Percentiles rank a stretch among this genome's conserved stretches.
phyloP scores from a whole-genome alignment of 2,888 invertebrate species.

The Rhingia rostrata region DNA sequence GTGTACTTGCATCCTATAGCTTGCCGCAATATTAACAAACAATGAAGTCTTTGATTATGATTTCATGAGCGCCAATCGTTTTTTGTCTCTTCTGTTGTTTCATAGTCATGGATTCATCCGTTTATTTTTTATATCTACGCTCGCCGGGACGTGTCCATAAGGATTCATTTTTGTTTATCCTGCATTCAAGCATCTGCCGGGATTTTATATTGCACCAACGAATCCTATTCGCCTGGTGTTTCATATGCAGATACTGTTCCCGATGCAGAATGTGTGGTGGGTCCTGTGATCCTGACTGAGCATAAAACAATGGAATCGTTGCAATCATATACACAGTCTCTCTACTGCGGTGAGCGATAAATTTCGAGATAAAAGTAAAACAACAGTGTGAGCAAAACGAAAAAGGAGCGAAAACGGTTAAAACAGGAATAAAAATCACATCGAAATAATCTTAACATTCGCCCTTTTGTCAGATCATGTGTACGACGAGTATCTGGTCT shows the following conservation, averaged over 20 bases:
- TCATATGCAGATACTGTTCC: slow-evolving; percentile 46
- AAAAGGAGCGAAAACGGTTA: background rate
- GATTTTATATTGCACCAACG: slow-evolving; percentile 40
- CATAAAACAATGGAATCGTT: slow-evolving; percentile 48
- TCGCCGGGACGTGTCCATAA: slow-evolving; percentile 24
- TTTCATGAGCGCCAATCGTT: slow-evolving; percentile 42
- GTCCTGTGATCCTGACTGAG: slow-evolving; percentile 8
- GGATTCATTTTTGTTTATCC: slow-evolving; percentile 66
- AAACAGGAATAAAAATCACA: slow-evolving; percentile 46
- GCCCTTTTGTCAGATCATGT: slow-evolving; percentile 55
- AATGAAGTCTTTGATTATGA: slow-evolving; percentile 59
- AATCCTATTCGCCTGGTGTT: slow-evolving; percentile 32
- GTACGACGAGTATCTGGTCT: slow-evolving; percentile 1
- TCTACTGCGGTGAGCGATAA: slow-evolving; percentile 51
- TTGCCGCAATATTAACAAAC: slow-evolving; percentile 44
- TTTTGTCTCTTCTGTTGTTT: background rate
- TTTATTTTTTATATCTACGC: slow-evolving; percentile 16
- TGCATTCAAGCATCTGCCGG: slow-evolving; percentile 49
- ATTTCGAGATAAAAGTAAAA: slow-evolving; percentile 57
- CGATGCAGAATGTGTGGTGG: background rate
- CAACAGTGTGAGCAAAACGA: background rate
- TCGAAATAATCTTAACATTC: slow-evolving; percentile 68
- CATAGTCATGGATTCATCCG: slow-evolving; percentile 8
- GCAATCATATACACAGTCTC: slow-evolving; percentile 25
- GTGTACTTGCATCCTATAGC: background rate